Evolutionary conservation across 2,113 vertebrate species (phyloP), one percentile per base, ranked within the genome.

Genomic region (Penelope pileata): DNA sequence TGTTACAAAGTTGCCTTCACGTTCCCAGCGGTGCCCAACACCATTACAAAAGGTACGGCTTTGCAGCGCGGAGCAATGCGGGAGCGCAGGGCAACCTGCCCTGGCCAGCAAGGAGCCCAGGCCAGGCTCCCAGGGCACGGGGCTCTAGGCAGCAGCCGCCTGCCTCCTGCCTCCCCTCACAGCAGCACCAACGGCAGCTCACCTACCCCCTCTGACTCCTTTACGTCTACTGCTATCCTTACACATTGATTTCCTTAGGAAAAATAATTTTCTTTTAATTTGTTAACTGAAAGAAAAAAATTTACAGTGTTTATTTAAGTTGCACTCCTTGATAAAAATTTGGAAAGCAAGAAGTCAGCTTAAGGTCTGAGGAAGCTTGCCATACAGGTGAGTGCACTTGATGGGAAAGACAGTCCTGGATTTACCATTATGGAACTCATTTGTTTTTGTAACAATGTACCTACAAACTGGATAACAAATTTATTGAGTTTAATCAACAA

Each of bases 241-340:
- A 93, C 29, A 91, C 50, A 86, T 0, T 60, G 22, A 62, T 79
- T 94, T 91, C 67, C 82, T 94, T 80, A 58, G 45, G 81, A 93
- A 91, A 95, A 89, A 90, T 18, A 76, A 13, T 76, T 84, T 64
- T 48, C 53, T 94, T 88, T 81, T 56, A 66, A 85, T 91, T 87
- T 85, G 17, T 73, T 86, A 92, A 96, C 70, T 83, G 84, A 90
- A 93, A 94, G 66, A 94, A 86, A 91, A 80, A 45, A 14, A 24
- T 53, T 75, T 30, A 36, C 34, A 38, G 58, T 62, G 70, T 72
- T 87, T 72, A 68, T 58, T 1, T 4, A 91, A 73, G 38, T 67
- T 51, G 69, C 26, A 72, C 34, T 79, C n/a, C 30, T 50, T 12
- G 9, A 40, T 12, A 74, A 9, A 43, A 47, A 67, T 32, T 16